Evolutionary conservation across 2,113 vertebrate genomes (phyloP).

Genomic region (Crotalus tigris): DNA sequence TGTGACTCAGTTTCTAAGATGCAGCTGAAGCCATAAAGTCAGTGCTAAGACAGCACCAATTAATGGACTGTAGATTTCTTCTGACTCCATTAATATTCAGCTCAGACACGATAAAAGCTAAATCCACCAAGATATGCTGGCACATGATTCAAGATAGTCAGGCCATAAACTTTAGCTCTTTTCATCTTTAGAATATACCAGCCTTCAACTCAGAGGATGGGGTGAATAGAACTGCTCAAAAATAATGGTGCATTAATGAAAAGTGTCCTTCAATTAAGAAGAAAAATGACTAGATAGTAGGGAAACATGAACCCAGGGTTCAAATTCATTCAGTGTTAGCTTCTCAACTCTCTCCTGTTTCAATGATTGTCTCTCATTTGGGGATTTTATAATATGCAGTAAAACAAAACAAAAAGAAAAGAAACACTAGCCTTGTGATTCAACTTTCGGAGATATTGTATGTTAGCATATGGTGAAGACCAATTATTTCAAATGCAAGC

Average conservation of each 20-base stretch:
- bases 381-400: neutral
- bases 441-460: neutral
- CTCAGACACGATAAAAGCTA: constrained; percentile 23
- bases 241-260: constrained; percentile 33
- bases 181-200: constrained; percentile 29
- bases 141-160: constrained; percentile 50
- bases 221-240: constrained; percentile 41
- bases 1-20: constrained; percentile 30
- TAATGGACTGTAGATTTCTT: constrained; percentile 48
- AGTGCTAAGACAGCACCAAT: constrained; percentile 48
- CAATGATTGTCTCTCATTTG: neutral
- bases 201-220: constrained; percentile 40
- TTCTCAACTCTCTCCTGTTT: neutral
- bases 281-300: constrained; percentile 18
- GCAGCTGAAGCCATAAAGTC: constrained; percentile 47
- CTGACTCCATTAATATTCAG: constrained; percentile 34
- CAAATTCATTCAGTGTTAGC: neutral
- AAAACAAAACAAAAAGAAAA: neutral
- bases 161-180: constrained; percentile 17
- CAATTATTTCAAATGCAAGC: neutral
- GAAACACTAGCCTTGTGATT: neutral
- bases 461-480: neutral
- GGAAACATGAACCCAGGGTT: neutral
- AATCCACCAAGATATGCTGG: constrained; percentile 33
- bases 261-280: neutral